These are phyloP conservation scores for Eulemur rufifrons DNA, from an alignment of 2,113 vertebrate species.

Conservation along the genomic window DNA sequence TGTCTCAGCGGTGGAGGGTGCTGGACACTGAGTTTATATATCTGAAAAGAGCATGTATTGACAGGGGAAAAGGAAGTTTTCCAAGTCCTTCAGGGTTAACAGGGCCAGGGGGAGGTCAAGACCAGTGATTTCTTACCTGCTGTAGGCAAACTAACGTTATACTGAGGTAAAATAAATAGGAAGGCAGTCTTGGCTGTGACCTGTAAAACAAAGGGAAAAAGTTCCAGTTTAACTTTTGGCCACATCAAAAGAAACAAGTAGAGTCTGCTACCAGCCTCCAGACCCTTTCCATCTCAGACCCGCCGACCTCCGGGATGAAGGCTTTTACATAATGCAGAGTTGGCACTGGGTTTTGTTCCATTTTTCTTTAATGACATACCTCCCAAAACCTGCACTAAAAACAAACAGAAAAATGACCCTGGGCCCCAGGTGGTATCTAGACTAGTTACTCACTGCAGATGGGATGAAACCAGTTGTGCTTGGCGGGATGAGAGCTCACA, in stretches of 20 bases:
- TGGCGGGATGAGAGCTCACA: neutral
- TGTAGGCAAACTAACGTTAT: constrained; percentile 91
- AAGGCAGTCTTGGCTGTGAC: constrained; percentile 98
- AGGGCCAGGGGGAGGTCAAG: neutral
- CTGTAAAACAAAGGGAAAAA: constrained; percentile 84
- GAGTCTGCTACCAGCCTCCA: neutral
- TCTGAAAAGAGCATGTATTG: neutral
- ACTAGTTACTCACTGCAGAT: neutral
- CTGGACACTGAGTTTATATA: neutral
- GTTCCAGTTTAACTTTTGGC: constrained; percentile 48
- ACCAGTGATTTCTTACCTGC: constrained; percentile 87
- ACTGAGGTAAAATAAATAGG: constrained; percentile 98
- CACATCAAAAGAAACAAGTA: neutral
- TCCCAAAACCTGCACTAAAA: neutral
- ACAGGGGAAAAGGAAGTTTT: neutral
- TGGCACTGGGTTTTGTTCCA: neutral
- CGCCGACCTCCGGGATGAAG: neutral
- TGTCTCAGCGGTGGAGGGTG: neutral
- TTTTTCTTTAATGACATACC: neutral
- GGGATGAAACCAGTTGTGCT: neutral
- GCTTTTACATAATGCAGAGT: neutral
- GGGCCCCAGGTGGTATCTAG: neutral
- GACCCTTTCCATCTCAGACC: neutral
- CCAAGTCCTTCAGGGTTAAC: neutral
- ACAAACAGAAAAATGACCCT: neutral